Evolutionary conservation across 2,113 vertebrate genomes (phyloP).

Genomic region (Erinaceus europaeus): DNA sequence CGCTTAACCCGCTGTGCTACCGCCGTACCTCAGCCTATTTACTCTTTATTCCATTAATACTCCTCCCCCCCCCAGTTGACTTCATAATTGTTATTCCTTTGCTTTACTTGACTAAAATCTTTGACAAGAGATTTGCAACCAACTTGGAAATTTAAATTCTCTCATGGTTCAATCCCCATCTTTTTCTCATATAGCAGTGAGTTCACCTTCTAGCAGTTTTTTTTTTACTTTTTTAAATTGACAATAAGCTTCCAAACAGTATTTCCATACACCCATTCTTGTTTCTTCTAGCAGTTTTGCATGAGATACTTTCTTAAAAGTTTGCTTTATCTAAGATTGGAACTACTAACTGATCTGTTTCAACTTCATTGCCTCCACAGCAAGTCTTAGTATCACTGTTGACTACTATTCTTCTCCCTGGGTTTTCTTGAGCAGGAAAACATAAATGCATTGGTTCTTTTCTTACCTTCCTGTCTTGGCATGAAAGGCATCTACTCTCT

Average conservation of each 20-base stretch:
- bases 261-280: too few relatives aligned
- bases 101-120: constrained; percentile 14
- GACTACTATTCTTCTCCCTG: neutral
- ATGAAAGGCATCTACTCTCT: neutral
- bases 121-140: constrained; percentile 11
- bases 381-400: neutral
- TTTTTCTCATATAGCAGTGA: neutral
- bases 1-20: too few relatives aligned
- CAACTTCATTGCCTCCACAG: neutral
- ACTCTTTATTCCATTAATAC: neutral
- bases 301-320: neutral
- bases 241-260: too few relatives aligned
- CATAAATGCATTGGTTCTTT: neutral
- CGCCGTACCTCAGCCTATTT: too few relatives aligned
- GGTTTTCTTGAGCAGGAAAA: neutral
- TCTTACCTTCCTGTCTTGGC: neutral
- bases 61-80: neutral
- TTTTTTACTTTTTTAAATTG: too few relatives aligned
- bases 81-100: neutral
- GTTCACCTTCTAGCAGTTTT: too few relatives aligned
- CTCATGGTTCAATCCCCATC: neutral
- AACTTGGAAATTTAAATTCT: constrained; percentile 30
- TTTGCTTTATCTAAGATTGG: neutral
- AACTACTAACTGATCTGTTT: neutral
- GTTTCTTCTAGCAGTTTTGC: neutral